Evolutionary conservation across 2,113 vertebrate genomes (phyloP).

Genomic region (Clinocottus analis): DNA sequence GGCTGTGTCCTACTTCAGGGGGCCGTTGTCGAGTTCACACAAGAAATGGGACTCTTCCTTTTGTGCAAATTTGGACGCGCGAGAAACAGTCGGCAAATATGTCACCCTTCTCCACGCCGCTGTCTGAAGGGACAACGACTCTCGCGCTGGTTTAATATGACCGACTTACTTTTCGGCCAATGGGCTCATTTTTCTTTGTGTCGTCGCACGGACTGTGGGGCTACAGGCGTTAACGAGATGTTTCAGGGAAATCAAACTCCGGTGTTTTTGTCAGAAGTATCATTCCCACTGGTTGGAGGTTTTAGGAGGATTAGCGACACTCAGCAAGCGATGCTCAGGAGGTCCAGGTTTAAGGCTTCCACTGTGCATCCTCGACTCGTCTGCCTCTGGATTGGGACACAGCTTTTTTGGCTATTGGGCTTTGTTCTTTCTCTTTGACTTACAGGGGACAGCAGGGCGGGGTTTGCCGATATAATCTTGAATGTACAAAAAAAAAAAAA

Average conservation of each 20-base stretch:
- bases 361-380: not conserved
- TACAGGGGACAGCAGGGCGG: constrained; percentile 1
- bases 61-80: not conserved
- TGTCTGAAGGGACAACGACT: no score
- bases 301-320: not conserved
- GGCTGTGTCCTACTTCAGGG: constrained; percentile 18
- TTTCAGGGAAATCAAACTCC: not conserved
- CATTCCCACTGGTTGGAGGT: not conserved
- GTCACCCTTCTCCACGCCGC: no score
- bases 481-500: constrained; percentile 54
- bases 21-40: not conserved
- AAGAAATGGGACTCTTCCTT: not conserved
- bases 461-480: constrained; percentile 41
- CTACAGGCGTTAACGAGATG: not conserved
- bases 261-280: not conserved
- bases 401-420: no score
- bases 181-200: not conserved
- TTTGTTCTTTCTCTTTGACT: not conserved
- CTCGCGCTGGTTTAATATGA: no score
- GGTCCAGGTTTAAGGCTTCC: not conserved
- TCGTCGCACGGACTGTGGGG: not conserved
- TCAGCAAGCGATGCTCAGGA: not conserved
- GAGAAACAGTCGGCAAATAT: no score
- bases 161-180: no score
- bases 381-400: constrained; percentile 7